Evolutionary conservation across 2,797 vertebrate species (phyloP).

Genomic region (Hydrolagus colliei): DNA sequence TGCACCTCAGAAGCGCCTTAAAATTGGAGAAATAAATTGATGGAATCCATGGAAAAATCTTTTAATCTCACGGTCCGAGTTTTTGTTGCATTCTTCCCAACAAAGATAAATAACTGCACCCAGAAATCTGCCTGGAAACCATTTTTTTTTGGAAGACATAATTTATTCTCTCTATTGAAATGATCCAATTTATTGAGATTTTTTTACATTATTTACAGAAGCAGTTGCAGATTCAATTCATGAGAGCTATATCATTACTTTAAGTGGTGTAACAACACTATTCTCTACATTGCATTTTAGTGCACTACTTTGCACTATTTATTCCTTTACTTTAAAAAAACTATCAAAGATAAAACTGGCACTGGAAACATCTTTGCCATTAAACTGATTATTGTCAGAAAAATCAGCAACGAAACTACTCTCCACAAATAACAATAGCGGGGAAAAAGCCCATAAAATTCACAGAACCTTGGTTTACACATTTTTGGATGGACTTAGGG

Average conservation of each 20-base stretch:
- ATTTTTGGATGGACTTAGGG: not conserved
- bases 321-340: not conserved
- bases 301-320: slow-evolving; percentile 3
- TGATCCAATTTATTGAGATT: no score
- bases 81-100: slow-evolving; percentile 11
- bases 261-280: not conserved
- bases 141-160: slow-evolving; percentile 23
- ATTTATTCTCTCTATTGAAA: not conserved
- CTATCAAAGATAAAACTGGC: not conserved
- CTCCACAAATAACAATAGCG: not conserved
- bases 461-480: not conserved
- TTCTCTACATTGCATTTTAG: no score
- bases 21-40: not conserved
- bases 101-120: not conserved
- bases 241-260: not conserved
- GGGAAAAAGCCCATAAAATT: not conserved
- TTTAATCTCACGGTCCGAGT: not conserved
- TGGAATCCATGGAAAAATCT: not conserved
- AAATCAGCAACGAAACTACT: not conserved
- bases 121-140: not conserved
- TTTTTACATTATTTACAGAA: slow-evolving; percentile 22
- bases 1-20: slow-evolving; percentile 15
- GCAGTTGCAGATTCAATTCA: slow-evolving; percentile 16
- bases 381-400: slow-evolving; percentile 9
- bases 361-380: not conserved